Evolutionary conservation across 2,797 vertebrate genomes (phyloP).

Genomic region (Enteromius trimaculatus): DNA sequence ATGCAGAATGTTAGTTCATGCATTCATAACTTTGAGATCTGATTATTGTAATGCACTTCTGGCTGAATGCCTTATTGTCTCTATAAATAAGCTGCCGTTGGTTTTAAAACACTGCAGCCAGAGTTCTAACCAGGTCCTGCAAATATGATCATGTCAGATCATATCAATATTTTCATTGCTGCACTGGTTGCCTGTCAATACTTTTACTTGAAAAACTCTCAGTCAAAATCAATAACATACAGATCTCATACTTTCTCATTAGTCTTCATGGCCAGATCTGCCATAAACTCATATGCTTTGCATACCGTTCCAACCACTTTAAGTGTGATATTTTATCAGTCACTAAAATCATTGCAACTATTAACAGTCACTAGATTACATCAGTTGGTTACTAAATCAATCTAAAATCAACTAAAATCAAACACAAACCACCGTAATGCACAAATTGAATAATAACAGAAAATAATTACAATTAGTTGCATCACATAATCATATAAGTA

Average conservation of each 20-base stretch:
- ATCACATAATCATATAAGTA: slow-evolving; percentile 2
- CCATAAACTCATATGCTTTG: background rate
- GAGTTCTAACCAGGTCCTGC: background rate
- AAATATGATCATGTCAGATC: background rate
- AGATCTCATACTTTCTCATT: too few species aligned
- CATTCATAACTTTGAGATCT: slow-evolving; percentile 19
- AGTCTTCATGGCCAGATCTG: background rate
- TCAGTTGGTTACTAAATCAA: background rate
- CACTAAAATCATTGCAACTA: background rate
- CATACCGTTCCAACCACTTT: background rate
- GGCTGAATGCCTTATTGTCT: background rate
- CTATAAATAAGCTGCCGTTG: background rate
- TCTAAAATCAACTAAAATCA: background rate
- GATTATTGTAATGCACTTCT: slow-evolving; percentile 35
- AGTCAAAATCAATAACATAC: too few species aligned
- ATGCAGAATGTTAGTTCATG: slow-evolving; percentile 2
- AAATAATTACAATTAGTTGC: slow-evolving; percentile 9
- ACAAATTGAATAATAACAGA: slow-evolving; percentile 4
- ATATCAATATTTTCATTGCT: background rate
- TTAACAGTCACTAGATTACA: background rate
- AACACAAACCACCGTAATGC: background rate
- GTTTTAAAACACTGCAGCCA: background rate
- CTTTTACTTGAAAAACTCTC: background rate
- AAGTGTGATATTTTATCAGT: background rate
- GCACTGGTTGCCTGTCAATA: background rate